Evolutionary conservation across 2,797 vertebrate species (phyloP).

Genomic region (Lepilemur ruficaudatus): DNA sequence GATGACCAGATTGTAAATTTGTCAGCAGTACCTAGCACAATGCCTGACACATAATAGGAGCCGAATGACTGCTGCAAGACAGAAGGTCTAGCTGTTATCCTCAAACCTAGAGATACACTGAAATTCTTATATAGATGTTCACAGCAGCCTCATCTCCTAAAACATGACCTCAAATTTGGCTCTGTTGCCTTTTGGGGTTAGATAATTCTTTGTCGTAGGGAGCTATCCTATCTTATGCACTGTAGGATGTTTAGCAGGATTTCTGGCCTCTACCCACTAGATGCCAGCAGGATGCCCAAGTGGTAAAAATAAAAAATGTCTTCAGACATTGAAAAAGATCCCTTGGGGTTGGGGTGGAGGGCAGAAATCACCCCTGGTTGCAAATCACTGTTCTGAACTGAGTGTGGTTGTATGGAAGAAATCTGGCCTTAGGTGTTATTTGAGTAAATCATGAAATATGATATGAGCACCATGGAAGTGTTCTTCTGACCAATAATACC

Average conservation of each 20-base stretch:
- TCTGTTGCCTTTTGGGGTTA: background rate
- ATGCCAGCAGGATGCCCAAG: background rate
- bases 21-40: background rate
- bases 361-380: background rate
- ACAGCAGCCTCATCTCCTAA: background rate
- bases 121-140: background rate
- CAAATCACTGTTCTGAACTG: background rate
- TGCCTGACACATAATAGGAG: background rate
- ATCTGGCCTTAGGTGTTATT: background rate
- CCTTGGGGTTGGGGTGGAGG: background rate
- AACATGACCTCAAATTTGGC: background rate
- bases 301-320: constrained; percentile 19
- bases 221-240: background rate
- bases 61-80: background rate
- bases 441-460: background rate
- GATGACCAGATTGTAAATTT: background rate
- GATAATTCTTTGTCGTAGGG: background rate
- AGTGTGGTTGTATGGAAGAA: background rate
- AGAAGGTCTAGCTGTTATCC: background rate
- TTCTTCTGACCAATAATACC: background rate
- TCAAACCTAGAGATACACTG: background rate
- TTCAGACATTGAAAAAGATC: background rate
- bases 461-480: background rate
- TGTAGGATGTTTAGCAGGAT: background rate
- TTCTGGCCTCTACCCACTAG: background rate